Conservation (phyloP, 2,113 vertebrate genomes). For the Hipposideros armiger region DNA sequence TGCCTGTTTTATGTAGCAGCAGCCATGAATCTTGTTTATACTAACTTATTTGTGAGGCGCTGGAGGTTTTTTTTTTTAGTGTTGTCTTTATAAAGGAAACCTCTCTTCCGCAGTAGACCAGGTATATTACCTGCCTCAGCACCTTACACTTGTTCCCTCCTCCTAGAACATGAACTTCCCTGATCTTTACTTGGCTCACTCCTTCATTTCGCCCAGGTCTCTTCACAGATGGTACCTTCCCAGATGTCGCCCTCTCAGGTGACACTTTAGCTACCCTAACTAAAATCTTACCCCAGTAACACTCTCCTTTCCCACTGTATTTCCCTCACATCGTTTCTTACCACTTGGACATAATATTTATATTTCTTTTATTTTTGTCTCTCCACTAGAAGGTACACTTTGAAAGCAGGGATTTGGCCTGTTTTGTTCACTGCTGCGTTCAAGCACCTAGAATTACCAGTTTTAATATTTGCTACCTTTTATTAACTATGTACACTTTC, state of each 20-base stretch:
- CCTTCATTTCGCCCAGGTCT: background rate
- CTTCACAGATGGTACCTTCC: too few species aligned
- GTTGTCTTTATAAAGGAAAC: background rate
- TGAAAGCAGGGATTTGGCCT: background rate
- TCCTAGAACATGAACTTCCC: background rate
- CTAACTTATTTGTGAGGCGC: background rate
- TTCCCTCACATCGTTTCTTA: background rate
- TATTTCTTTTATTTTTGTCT: slow-evolving; percentile 19
- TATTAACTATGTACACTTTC: background rate
- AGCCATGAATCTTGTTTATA: background rate
- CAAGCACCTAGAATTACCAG: background rate
- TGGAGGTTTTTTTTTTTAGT: background rate
- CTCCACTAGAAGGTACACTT: background rate
- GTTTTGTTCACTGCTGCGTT: background rate
- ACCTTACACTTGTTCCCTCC: background rate
- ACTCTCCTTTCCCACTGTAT: background rate
- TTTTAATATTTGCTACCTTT: background rate
- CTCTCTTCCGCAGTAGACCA: background rate
- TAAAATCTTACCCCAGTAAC: too few species aligned
- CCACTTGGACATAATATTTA: background rate
- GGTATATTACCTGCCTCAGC: background rate
- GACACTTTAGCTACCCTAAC: background rate
- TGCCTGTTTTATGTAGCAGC: background rate
- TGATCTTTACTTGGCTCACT: background rate
- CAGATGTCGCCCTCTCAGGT: background rate